Conservation (phyloP, 2,888 invertebrate species). For the Melitaea athalia region DNA sequence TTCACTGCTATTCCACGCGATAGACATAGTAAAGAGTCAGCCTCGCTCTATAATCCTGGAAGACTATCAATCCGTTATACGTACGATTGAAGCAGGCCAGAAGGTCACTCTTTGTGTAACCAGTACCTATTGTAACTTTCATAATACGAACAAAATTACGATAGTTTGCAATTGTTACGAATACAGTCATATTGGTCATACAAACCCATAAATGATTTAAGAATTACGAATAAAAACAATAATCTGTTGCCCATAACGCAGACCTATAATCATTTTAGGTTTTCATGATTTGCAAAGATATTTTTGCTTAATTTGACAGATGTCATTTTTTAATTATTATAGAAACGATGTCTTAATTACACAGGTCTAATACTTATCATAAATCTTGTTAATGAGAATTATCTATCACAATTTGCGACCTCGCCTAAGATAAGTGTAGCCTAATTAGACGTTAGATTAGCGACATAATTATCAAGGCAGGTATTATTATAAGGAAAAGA, state of each 20-base stretch:
- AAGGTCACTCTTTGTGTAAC: slow-evolving; percentile 35
- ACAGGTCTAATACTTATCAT: slow-evolving; percentile 12
- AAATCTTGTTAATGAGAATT: slow-evolving; percentile 5
- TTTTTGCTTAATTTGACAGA: background rate
- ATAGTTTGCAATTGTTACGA: slow-evolving; percentile 25
- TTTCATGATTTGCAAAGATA: background rate
- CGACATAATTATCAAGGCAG: slow-evolving; percentile 25
- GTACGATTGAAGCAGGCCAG: slow-evolving; percentile 28
- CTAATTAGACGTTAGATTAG: slow-evolving; percentile 28
- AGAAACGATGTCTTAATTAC: slow-evolving; percentile 1
- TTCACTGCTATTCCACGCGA: background rate
- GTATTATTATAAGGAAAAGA: slow-evolving; percentile 30
- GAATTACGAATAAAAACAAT: background rate
- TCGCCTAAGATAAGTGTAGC: slow-evolving; percentile 13
- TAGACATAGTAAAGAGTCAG: slow-evolving; percentile 7
- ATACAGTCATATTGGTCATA: slow-evolving; percentile 27
- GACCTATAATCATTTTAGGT: background rate
- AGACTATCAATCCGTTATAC: slow-evolving; percentile 34
- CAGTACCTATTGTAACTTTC: slow-evolving; percentile 34
- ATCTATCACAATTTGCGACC: slow-evolving; percentile 17
- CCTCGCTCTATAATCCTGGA: slow-evolving; percentile 21
- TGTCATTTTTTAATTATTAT: background rate
- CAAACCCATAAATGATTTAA: background rate
- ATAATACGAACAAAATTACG: slow-evolving; percentile 34
- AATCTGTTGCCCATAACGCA: background rate